phyloP scores from a whole-genome alignment of 2,113 vertebrate species.

The Oreocharis arfaki region DNA sequence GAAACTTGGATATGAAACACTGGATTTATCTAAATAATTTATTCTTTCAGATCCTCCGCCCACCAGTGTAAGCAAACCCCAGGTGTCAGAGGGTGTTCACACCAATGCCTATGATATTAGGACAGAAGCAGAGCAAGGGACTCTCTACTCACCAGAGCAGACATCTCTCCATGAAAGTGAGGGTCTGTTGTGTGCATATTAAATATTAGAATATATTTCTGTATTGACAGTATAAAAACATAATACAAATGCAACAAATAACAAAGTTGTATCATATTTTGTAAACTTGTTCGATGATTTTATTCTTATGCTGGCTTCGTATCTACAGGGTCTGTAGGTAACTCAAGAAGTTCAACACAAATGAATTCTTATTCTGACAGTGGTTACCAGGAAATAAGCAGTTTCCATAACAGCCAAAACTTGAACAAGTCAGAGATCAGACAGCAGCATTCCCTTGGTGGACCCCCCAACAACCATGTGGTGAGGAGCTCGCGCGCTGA shows the following conservation, averaged over 20 bases:
- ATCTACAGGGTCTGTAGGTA: conserved; percentile 85
- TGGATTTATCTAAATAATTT: conserved; percentile 9
- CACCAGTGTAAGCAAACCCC: conserved; percentile 77
- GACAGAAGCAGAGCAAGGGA: conserved; percentile 84
- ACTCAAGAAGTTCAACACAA: conserved; percentile 93
- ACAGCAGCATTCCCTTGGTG: conserved; percentile 82
- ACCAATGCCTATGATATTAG: conserved; percentile 85
- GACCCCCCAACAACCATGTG: conserved; percentile 72
- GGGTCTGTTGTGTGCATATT: conserved; percentile 87
- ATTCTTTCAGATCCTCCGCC: conserved; percentile 81
- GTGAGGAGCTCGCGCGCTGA: conserved; percentile 86
- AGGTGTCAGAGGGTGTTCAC: conserved; percentile 81
- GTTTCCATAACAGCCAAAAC: conserved; percentile 87
- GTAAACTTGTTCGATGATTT: not conserved
- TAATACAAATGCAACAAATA: not conserved
- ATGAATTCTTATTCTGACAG: conserved; percentile 99
- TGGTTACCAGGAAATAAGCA: conserved; percentile 93
- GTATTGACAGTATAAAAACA: not conserved
- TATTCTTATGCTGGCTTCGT: conserved; percentile 20
- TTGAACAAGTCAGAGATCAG: conserved; percentile 83
- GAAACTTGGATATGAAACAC: not conserved
- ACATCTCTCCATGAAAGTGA: conserved; percentile 97
- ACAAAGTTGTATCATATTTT: not conserved
- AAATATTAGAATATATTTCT: conserved; percentile 41
- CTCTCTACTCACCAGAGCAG: conserved; percentile 89